phyloP scores from a whole-genome alignment of 1,140 invertebrate species.

The Macrotrachela quadricornifera region DNA sequence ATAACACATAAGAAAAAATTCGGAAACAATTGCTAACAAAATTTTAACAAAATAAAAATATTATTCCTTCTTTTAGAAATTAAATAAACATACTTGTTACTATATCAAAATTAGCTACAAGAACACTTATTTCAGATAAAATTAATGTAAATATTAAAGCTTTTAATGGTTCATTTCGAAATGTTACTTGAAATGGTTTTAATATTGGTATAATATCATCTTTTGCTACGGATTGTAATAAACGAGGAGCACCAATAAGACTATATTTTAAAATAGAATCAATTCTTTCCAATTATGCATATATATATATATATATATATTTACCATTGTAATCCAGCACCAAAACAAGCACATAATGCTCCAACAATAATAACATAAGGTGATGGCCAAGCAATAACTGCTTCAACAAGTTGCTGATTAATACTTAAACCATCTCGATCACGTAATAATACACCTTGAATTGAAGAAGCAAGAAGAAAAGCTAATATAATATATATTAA shows the following conservation, averaged over 20 bases:
- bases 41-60: slow-evolving; percentile 49
- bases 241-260: slow-evolving; percentile 36
- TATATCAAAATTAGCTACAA: slow-evolving; percentile 43
- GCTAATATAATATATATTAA: slow-evolving; percentile 28
- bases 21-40: not conserved
- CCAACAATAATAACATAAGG: slow-evolving; percentile 75
- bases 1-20: slow-evolving; percentile 98
- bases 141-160: slow-evolving; percentile 73
- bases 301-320: slow-evolving; percentile 44
- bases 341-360: slow-evolving; percentile 83
- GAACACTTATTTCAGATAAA: slow-evolving; percentile 57
- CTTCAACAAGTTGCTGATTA: slow-evolving; percentile 74
- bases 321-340: slow-evolving; percentile 87
- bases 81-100: slow-evolving; percentile 34
- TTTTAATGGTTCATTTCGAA: slow-evolving; percentile 72
- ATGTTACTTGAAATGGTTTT: slow-evolving; percentile 66
- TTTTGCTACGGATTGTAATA: slow-evolving; percentile 76
- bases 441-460: slow-evolving; percentile 66
- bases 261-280: not conserved
- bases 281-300: not conserved
- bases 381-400: slow-evolving; percentile 81
- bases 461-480: slow-evolving; percentile 67
- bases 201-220: slow-evolving; percentile 92
- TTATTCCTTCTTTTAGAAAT: slow-evolving; percentile 27
- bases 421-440: slow-evolving; percentile 89